Base-by-base conservation (phyloP, 2,113 vertebrate species). In the Siniperca knerii region DNA sequence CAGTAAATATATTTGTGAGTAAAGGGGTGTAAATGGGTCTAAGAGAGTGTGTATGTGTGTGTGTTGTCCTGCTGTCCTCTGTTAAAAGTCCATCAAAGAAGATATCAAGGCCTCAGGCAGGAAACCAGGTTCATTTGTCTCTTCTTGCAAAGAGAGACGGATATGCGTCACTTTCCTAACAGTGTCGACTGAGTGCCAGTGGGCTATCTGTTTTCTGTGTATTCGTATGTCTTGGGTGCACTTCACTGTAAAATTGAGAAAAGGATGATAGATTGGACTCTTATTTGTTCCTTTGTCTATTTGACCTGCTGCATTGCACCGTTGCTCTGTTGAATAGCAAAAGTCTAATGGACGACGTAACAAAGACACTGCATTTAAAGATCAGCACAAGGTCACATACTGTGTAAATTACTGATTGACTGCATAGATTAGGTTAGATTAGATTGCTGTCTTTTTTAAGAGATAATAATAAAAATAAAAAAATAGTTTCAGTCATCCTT, bases 121-220 rank as follows among this genome's bases (percentile, higher is more conserved):
- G 48, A 73, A 62, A 46, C 0, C 46, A 40, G 35, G 21, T 57
- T 65, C 1, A 77, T 87, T 52, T 83, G n/a, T 80, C 13, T 75
- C 20, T 54, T 50, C 9, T 25, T 40, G 10, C 46, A 35, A 52
- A 70, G 23, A 60, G 20, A 77, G 33, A 37, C 1, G 4, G 37
- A 54, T 65, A 25, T 50, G 48, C 66, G 52, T 60, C n/a, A n/a
- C n/a, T n/a, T 54, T 61, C 46, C 29, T 66, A 2, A 8, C 23
- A 18, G 12, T 44, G 21, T 52, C 9, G n/a, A 52, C 54, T 52
- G 16, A 16, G 21, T 29, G 11, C n/a, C 15, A 57, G 50, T 37
- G 7, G n/a, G 15, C 10, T 40, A 21, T 44, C 25, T 52, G 10
- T 29, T 23, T n/a, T 54, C 23, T 66, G 60, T 65, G 61, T 50